Base-by-base conservation (phyloP, 2,797 vertebrate species). In the Carapus acus region DNA sequence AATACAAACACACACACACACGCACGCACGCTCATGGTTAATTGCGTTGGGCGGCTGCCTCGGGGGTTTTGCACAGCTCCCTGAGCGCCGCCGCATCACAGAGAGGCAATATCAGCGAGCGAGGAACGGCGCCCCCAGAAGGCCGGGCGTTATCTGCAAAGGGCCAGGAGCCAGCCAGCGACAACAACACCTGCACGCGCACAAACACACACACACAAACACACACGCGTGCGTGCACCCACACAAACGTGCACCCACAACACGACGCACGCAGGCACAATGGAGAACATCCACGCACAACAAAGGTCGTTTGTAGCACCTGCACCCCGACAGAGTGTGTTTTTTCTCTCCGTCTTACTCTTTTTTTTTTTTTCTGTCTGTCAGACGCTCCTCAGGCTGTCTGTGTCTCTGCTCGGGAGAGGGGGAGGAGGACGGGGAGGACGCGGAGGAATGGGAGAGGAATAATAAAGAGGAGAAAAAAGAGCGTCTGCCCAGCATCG, bases 61-160 rank as follows among this genome's bases (percentile, higher is more conserved):
- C 47, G 43, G 76, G 84, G 79, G n/a, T n/a, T 69, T 58, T 43
- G 6, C n/a, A 49, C 47, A 54, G 67, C 62, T 80, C 77, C 75
- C 77, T 77, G 54, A 82, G 74, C 78, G 74, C 67, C 63, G 71
- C 69, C 77, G 76, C 73, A 75, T 78, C 69, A 79, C 64, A 62
- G 56, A 49, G 42, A 81, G 69, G 77, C 76, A 71, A 74, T 83
- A 83, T 83, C 82, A 74, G 72, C 66, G 67, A 0, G 7, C 79
- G 48, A 80, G 83, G 80, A 82, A 77, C 80, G 74, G 72, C n/a
- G 53, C 52, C 69, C 69, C 68, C 74, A 77, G 53, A 82, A 84
- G 71, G 77, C 67, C 33, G 39, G 62, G 65, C 66, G 80, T 87
- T 88, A 87, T 88, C 87, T 88, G 82, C 77, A 88, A 86, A 88